phyloP scores from a whole-genome alignment of 2,113 vertebrate genomes.

The Aegotheles bennettii region DNA sequence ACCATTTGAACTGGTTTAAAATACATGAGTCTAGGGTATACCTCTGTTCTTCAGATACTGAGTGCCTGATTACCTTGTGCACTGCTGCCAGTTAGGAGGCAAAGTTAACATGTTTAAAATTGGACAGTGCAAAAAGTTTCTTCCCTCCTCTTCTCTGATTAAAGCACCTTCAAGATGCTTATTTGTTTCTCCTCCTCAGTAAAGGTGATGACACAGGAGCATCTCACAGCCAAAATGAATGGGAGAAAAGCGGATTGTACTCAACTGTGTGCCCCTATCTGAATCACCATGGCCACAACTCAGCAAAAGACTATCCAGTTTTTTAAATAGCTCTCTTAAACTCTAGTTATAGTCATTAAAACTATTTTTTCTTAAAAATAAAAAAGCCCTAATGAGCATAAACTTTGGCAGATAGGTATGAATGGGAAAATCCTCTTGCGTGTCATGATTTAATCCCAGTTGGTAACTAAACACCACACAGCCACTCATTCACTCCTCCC shows the following conservation, averaged over 20 bases:
- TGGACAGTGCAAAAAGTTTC: not conserved
- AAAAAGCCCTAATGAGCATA: not conserved
- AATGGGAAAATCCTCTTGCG: not conserved
- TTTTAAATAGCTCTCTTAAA: not conserved
- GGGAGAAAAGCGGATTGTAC: not conserved
- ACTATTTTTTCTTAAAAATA: not conserved
- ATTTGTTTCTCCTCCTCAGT: not conserved
- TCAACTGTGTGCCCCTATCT: not conserved
- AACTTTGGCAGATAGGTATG: not conserved
- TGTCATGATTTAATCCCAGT: no score
- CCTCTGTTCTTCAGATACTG: not conserved
- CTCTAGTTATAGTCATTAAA: not conserved
- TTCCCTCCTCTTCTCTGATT: not conserved
- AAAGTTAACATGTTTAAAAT: not conserved
- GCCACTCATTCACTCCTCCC: no score
- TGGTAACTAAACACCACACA: no score
- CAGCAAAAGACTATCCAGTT: not conserved
- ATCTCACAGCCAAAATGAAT: not conserved
- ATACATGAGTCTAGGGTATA: not conserved
- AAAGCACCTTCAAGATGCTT: not conserved
- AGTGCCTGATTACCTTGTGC: not conserved
- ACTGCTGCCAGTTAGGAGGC: not conserved
- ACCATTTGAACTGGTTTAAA: not conserved
- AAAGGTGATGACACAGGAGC: not conserved
- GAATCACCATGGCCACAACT: not conserved